These are phyloP conservation scores for Leptinotarsa defecta DNA, from an alignment of 1,140 invertebrate species.

Conservation along the genomic window DNA sequence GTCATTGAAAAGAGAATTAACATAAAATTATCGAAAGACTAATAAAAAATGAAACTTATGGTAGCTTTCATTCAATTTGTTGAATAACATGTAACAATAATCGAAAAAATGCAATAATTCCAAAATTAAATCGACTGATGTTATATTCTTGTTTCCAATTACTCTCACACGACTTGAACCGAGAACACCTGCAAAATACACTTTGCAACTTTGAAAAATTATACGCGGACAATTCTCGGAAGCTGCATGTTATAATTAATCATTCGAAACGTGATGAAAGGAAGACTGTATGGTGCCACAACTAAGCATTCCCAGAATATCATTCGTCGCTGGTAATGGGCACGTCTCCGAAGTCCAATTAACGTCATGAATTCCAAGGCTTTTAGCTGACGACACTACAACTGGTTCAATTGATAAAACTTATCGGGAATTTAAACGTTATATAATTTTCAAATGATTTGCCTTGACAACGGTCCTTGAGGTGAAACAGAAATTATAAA, in stretches of 20 bases:
- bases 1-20: too few relatives aligned
- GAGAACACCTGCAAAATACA: neutral
- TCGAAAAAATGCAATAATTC: too few relatives aligned
- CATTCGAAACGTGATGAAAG: neutral
- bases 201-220: neutral
- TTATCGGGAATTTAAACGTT: neutral
- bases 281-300: constrained; percentile 18
- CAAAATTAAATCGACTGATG: too few relatives aligned
- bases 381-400: neutral
- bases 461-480: too few relatives aligned
- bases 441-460: too few relatives aligned
- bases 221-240: neutral
- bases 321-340: neutral
- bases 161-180: too few relatives aligned
- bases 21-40: too few relatives aligned
- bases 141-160: too few relatives aligned
- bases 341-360: neutral
- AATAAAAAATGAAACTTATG: too few relatives aligned
- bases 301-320: constrained; percentile 8
- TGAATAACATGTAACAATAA: too few relatives aligned
- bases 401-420: neutral
- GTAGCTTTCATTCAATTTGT: too few relatives aligned
- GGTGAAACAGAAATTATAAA: too few relatives aligned
- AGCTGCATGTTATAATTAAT: constrained; percentile 8
- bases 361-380: constrained; percentile 1